Percentiles rank a stretch among this genome's conserved stretches.
Evolutionary conservation across 2,888 invertebrate species (phyloP).

Genomic region (Polydrusus tereticollis): DNA sequence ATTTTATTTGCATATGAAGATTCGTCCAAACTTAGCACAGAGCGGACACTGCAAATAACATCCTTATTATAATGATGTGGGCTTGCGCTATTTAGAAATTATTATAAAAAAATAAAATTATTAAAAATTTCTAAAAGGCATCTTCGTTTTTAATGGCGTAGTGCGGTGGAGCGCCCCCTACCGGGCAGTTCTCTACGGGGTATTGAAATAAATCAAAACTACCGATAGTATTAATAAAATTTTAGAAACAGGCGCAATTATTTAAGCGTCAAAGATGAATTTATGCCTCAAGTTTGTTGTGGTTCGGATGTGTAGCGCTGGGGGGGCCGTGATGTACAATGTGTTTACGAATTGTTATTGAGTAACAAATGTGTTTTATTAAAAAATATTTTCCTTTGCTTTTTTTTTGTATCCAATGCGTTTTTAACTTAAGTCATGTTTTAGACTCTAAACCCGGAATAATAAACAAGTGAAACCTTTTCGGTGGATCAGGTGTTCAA

Average conservation of each 20-base stretch:
- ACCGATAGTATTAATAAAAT: slow-evolving; percentile 51
- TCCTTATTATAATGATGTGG: too few relatives aligned
- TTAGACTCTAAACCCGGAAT: too few relatives aligned
- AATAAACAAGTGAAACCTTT: too few relatives aligned
- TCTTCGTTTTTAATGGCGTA: slow-evolving; percentile 25
- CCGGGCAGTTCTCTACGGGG: slow-evolving; percentile 36
- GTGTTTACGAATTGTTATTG: slow-evolving; percentile 1
- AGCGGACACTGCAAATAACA: too few relatives aligned
- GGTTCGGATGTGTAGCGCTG: slow-evolving; percentile 20
- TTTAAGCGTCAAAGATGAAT: slow-evolving; percentile 48
- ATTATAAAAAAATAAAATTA: too few relatives aligned
- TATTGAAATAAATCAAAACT: slow-evolving; percentile 47
- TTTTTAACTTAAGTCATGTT: too few relatives aligned
- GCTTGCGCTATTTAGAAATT: too few relatives aligned
- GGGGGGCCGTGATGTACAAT: slow-evolving; percentile 16
- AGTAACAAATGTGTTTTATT: background rate
- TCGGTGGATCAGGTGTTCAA: too few relatives aligned
- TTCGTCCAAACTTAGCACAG: too few relatives aligned
- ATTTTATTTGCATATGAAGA: too few relatives aligned
- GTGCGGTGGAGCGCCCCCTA: slow-evolving; percentile 42
- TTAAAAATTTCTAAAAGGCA: background rate
- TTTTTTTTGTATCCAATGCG: background rate
- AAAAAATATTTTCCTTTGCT: background rate
- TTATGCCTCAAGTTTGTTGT: slow-evolving; percentile 41
- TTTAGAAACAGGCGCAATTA: slow-evolving; percentile 48